Evolutionary conservation across 2,113 vertebrate species (phyloP), one percentile per base, ranked within the genome.

Genomic region (Coregonus clupeaformis): DNA sequence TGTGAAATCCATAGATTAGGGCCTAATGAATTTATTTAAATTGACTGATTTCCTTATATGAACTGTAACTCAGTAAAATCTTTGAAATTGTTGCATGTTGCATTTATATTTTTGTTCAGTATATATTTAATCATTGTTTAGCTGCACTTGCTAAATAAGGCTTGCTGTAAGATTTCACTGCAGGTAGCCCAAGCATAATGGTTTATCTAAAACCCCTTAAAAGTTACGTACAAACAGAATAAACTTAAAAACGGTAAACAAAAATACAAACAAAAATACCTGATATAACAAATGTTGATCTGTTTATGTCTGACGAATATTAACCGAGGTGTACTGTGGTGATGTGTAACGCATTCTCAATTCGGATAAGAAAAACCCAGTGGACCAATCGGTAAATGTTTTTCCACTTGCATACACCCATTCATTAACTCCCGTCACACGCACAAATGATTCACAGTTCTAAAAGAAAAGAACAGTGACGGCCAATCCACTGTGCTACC

Each of bases 361-460:
- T 67, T 14, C 14, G 7, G 7, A 59, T 67, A 73, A 66, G 59
- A 72, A 27, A 78, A 64, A 75, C 55, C 74, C 72, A 73, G 64
- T 71, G 25, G 71, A 80, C 77, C 78, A 52, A 81, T 83, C 86
- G 84, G 80, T 86, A 83, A 80, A 78, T 77, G 73, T 83, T 78
- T 84, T 80, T 79, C 77, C 77, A 59, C 77, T 80, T 57, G 63
- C 66, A 77, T 52, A 74, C 75, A 73, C 47, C 52, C 77, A 30
- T 30, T 30, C 30, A 30, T 30, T 30, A 30, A 30, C 30, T 30
- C 30, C 30, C 30, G 30, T 30, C 30, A 30, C 65, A 73, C 30
- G 52, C 24, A 49, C 62, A 52, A 30, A 45, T 80, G 80, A 87
- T 91, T 91, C 92, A 91, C 91, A 91, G 90, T 83, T 85, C 83